These are phyloP conservation scores for Trematomus bernacchii DNA, from an alignment of 2,797 vertebrate species.

Conservation along the genomic window DNA sequence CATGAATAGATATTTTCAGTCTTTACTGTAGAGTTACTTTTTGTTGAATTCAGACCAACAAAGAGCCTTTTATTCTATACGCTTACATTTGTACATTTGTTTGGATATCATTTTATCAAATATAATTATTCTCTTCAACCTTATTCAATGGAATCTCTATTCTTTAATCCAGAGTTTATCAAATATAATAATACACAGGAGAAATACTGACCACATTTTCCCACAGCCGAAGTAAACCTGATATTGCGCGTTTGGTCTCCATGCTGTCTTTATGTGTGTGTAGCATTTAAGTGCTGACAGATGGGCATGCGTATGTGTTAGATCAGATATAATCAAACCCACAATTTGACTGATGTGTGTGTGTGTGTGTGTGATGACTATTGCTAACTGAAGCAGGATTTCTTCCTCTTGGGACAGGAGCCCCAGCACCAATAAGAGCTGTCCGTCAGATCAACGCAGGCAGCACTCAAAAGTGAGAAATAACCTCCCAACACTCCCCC, in stretches of 20 bases:
- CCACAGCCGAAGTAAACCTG: not conserved
- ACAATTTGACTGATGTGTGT: slow-evolving; percentile 2
- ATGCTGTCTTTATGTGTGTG: slow-evolving; percentile 5
- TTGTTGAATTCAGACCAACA: slow-evolving; percentile 6
- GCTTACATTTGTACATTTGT: slow-evolving; percentile 10
- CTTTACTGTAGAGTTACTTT: slow-evolving; percentile 11
- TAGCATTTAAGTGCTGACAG: slow-evolving; percentile 27
- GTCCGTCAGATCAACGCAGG: slow-evolving; percentile 42
- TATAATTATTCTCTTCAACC: not conserved
- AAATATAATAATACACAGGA: not conserved
- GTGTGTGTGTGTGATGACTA: slow-evolving; percentile 22
- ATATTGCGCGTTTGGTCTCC: too few species aligned
- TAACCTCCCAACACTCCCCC: slow-evolving; percentile 16
- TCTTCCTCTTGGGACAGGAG: slow-evolving; percentile 33
- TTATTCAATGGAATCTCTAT: not conserved
- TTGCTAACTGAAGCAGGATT: slow-evolving; percentile 31
- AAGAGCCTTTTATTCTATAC: not conserved
- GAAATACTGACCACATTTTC: not conserved
- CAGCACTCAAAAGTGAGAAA: slow-evolving; percentile 44
- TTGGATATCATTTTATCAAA: not conserved
- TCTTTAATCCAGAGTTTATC: not conserved
- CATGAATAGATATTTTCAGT: slow-evolving; percentile 19
- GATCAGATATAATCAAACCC: slow-evolving; percentile 25
- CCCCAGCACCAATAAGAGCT: slow-evolving; percentile 35
- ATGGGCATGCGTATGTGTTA: slow-evolving; percentile 24